Evolutionary conservation across 2,888 invertebrate genomes (phyloP).

Genomic region (Labia minor): DNA sequence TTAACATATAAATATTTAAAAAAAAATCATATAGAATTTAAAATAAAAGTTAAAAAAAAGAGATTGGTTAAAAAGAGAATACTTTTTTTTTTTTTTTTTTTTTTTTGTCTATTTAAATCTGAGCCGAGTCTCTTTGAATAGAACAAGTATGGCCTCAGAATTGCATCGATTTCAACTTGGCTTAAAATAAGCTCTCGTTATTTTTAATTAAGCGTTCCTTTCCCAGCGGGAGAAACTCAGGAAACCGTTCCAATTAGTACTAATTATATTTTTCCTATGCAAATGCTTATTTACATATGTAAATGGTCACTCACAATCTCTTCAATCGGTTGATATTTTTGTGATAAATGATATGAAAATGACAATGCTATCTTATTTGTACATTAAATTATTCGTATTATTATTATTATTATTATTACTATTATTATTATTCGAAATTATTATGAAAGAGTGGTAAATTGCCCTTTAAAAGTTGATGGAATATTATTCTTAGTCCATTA

Average conservation of each 20-base stretch:
- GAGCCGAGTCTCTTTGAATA: background rate
- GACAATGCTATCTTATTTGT: background rate
- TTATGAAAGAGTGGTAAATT: background rate
- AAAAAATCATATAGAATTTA: too few relatives aligned
- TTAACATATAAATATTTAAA: too few relatives aligned
- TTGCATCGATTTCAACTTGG: slow-evolving; percentile 13
- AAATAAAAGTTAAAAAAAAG: too few relatives aligned
- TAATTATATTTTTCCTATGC: background rate
- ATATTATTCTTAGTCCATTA: background rate
- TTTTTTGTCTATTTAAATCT: background rate
- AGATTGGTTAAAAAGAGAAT: too few relatives aligned
- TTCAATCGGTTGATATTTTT: background rate
- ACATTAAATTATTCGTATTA: too few relatives aligned
- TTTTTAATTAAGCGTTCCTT: slow-evolving; percentile 13
- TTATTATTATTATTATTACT: too few relatives aligned
- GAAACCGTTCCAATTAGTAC: slow-evolving; percentile 1
- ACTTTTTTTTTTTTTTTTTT: too few relatives aligned
- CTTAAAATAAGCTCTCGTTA: slow-evolving; percentile 7
- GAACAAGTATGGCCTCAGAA: background rate
- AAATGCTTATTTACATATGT: slow-evolving; percentile 7
- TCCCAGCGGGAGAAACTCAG: slow-evolving; percentile 5
- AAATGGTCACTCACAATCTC: slow-evolving; percentile 1
- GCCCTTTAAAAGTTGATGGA: background rate
- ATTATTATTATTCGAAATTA: too few relatives aligned
- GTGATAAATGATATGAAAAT: background rate